These are phyloP conservation scores for Chironomus striatipennis DNA, from an alignment of 1,140 invertebrate genomes.

Conservation along the genomic window DNA sequence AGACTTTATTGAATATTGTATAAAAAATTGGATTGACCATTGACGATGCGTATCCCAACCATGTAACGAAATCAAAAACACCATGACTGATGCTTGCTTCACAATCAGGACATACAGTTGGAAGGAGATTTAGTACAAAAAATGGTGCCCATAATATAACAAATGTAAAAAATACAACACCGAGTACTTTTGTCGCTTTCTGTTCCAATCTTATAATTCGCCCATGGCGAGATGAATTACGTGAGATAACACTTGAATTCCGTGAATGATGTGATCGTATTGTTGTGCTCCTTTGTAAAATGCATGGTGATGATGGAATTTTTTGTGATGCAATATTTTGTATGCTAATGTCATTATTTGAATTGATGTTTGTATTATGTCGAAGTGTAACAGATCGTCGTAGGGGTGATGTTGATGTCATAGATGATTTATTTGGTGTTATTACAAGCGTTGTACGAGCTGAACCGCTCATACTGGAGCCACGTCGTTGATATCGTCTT, in stretches of 20 bases:
- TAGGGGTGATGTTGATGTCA: conserved; percentile 41
- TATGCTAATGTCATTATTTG: conserved; percentile 26
- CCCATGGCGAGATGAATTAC: conserved; percentile 70
- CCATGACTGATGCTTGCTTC: conserved; percentile 61
- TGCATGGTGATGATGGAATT: conserved; percentile 41
- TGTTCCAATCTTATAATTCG: conserved; percentile 76
- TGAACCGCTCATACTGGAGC: conserved; percentile 51
- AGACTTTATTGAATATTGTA: conserved; percentile 90
- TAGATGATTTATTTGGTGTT: conserved; percentile 38
- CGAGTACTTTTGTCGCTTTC: conserved; percentile 89
- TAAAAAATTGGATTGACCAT: conserved; percentile 93
- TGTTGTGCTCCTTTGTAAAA: conserved; percentile 40
- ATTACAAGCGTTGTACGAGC: conserved; percentile 43
- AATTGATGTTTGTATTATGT: conserved; percentile 46
- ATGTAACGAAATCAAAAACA: conserved; percentile 78
- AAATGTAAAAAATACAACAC: conserved; percentile 89
- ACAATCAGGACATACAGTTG: conserved; percentile 66
- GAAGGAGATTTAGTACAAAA: conserved; percentile 79
- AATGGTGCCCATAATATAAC: conserved; percentile 90
- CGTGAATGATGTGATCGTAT: conserved; percentile 56
- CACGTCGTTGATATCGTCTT: conserved; percentile 41
- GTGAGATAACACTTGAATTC: conserved; percentile 68
- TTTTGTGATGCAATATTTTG: conserved; percentile 32
- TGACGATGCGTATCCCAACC: conserved; percentile 87
- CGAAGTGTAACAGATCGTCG: conserved; percentile 47